These are phyloP conservation scores for Chaetogeoica ovagalla DNA, from an alignment of 2,888 invertebrate genomes.

Conservation along the genomic window DNA sequence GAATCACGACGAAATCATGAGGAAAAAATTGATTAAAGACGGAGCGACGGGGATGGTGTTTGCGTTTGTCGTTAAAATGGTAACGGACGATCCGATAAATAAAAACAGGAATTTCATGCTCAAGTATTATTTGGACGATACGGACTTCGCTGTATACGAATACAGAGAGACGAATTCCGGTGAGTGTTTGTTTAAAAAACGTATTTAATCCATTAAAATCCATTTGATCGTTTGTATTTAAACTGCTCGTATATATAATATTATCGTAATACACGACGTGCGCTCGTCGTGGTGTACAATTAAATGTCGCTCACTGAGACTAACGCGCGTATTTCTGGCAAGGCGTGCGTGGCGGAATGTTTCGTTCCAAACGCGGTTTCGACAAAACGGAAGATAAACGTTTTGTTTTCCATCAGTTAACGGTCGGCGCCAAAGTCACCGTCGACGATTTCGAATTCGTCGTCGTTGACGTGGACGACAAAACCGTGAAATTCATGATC, in stretches of 20 bases:
- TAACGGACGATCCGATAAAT: constrained; percentile 23
- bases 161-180: constrained; percentile 27
- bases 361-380: constrained; percentile 15
- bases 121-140: constrained; percentile 39
- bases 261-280: background rate
- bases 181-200: background rate
- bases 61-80: constrained; percentile 14
- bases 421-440: background rate
- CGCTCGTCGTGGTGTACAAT: too few species aligned
- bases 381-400: background rate
- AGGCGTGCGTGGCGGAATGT: constrained; percentile 29
- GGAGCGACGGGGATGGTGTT: constrained; percentile 5
- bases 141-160: constrained; percentile 19
- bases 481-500: constrained; percentile 24
- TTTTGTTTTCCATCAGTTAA: constrained; percentile 17
- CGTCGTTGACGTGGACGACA: constrained; percentile 17
- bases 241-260: too few species aligned
- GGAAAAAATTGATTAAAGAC: constrained; percentile 12
- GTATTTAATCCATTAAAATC: too few species aligned
- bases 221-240: too few species aligned
- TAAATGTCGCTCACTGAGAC: background rate
- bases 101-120: constrained; percentile 28
- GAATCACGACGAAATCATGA: constrained; percentile 8
- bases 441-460: constrained; percentile 7
- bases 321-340: background rate